phyloP scores from a whole-genome alignment of 2,797 vertebrate genomes.

The Anabacerthia variegaticeps region DNA sequence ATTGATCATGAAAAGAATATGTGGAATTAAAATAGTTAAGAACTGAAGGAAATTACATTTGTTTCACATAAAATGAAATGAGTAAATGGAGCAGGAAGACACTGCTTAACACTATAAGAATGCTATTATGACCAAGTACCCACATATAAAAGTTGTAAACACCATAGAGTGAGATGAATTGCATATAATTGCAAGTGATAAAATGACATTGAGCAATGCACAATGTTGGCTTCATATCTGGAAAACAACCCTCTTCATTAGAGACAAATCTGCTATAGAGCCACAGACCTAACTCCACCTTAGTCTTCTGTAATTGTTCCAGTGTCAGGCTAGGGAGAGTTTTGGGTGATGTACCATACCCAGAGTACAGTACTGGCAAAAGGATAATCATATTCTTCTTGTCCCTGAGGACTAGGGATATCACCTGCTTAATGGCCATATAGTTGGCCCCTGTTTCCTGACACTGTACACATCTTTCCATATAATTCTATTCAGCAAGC shows the following conservation, averaged over 20 bases:
- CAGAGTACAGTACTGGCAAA: not conserved
- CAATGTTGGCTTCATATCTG: not conserved
- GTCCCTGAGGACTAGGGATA: not conserved
- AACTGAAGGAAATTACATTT: not conserved
- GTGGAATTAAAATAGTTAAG: not conserved
- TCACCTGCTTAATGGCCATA: not conserved
- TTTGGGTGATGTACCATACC: not conserved
- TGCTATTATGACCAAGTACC: not conserved
- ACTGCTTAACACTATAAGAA: constrained; percentile 8
- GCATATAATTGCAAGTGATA: not conserved
- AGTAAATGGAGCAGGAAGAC: not conserved
- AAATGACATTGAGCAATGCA: not conserved
- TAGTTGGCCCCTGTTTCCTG: not conserved
- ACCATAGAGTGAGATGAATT: not conserved
- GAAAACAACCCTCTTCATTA: not conserved
- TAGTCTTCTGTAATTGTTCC: not conserved
- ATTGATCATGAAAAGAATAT: not conserved
- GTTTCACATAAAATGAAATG: not conserved
- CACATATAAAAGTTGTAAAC: not conserved
- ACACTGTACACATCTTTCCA: not conserved
- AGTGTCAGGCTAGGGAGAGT: not conserved
- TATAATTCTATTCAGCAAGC: not conserved
- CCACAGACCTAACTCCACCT: not conserved
- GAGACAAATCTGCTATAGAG: not conserved
- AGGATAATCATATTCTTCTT: not conserved